A percentile compares a stretch with the other conserved stretches of the same genome.
Conservation (phyloP, 2,888 invertebrate species). For the Andrena dorsata region DNA sequence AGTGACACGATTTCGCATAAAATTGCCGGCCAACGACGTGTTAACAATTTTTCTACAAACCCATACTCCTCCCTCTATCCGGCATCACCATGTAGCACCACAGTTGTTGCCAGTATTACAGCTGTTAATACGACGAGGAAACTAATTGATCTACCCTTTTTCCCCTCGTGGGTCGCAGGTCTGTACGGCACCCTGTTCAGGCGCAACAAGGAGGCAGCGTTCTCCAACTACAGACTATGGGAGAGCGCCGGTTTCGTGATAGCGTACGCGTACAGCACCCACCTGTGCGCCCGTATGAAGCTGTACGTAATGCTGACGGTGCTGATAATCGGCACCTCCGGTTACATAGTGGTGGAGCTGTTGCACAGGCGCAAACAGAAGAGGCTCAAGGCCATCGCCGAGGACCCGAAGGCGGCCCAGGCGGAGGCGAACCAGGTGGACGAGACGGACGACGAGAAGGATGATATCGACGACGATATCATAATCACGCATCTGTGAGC, state of each 20-base stretch:
- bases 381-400: slow-evolving; percentile 90
- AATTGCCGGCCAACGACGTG: too few species aligned
- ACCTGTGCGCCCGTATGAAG: slow-evolving; percentile 94
- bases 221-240: slow-evolving; percentile 96
- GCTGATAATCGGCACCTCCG: slow-evolving; percentile 90
- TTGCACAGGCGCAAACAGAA: slow-evolving; percentile 92
- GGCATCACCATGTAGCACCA: too few species aligned
- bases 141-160: too few species aligned
- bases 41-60: too few species aligned
- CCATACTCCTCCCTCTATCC: too few species aligned
- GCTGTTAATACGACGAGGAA: too few species aligned
- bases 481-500: slow-evolving; percentile 93
- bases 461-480: slow-evolving; percentile 95
- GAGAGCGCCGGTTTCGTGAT: slow-evolving; percentile 96
- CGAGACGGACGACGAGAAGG: slow-evolving; percentile 94
- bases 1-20: too few species aligned
- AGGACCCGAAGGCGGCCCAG: slow-evolving; percentile 89
- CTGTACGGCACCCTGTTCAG: slow-evolving; percentile 94
- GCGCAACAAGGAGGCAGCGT: slow-evolving; percentile 96
- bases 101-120: too few species aligned
- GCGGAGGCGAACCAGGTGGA: slow-evolving; percentile 88
- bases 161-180: slow-evolving; percentile 85
- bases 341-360: slow-evolving; percentile 93
- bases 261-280: slow-evolving; percentile 95
- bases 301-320: slow-evolving; percentile 93